Percentiles rank a stretch among this genome's conserved stretches.
These are phyloP conservation scores for Ophraella communa DNA, from an alignment of 2,888 invertebrate genomes.

Conservation along the genomic window DNA sequence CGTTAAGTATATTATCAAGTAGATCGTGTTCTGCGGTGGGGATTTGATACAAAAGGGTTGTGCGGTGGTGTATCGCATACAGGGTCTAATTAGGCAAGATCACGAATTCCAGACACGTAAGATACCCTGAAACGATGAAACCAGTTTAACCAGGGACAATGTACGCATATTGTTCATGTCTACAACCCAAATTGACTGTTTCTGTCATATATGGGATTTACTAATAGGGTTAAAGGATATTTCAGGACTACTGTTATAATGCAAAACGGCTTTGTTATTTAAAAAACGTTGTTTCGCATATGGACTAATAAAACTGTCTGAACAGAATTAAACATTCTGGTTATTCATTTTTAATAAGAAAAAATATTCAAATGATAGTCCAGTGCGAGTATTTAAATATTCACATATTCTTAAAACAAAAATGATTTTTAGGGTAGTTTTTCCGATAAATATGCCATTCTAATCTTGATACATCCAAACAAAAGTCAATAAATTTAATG, in stretches of 20 bases:
- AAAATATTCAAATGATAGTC: too few species aligned
- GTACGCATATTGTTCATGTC: constrained; percentile 18
- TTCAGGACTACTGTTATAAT: not conserved
- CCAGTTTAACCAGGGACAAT: constrained; percentile 1
- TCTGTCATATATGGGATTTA: not conserved
- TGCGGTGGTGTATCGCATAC: constrained; percentile 36
- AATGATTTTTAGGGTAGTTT: too few species aligned
- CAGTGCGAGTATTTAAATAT: too few species aligned
- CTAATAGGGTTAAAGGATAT: not conserved
- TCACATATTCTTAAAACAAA: too few species aligned
- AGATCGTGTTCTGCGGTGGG: constrained; percentile 34
- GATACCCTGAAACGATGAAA: constrained; percentile 15
- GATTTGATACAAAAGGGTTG: constrained; percentile 36
- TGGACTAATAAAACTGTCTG: not conserved
- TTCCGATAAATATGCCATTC: too few species aligned
- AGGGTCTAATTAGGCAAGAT: constrained; percentile 48
- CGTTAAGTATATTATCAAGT: constrained; percentile 40
- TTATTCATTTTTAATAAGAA: too few species aligned
- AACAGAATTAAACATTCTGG: too few species aligned
- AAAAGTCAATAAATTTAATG: not conserved
- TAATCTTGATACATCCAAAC: too few species aligned
- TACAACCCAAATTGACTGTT: constrained; percentile 13
- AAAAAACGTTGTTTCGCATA: not conserved
- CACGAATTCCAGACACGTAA: constrained; percentile 48
- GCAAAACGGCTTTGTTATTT: not conserved